phyloP scores from a whole-genome alignment of 92 coral and sea anemone species.

The Epizoanthus stellaris region DNA sequence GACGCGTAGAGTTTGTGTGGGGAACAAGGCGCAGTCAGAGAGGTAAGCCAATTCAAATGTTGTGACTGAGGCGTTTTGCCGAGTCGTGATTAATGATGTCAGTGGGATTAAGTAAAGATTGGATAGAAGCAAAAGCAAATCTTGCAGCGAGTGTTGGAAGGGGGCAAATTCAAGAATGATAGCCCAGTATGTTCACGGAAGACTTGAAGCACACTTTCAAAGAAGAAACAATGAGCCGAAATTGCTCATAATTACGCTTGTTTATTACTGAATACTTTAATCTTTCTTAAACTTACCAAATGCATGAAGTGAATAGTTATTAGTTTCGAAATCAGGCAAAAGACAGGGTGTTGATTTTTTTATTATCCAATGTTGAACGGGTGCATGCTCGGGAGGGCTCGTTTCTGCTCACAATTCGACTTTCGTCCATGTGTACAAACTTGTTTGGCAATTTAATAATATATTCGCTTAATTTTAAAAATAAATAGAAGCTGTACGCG shows the following conservation, averaged over 20 bases:
- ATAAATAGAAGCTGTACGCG: conserved; percentile 14
- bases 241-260: conserved; percentile 10
- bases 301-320: neutral
- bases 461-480: conserved; percentile 24
- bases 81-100: neutral
- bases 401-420: neutral
- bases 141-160: conserved; percentile 5
- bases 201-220: neutral
- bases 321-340: neutral
- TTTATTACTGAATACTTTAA: conserved; percentile 1
- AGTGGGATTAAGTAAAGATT: neutral
- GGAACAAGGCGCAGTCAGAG: neutral
- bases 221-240: conserved; percentile 7
- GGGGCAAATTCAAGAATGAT: conserved; percentile 1
- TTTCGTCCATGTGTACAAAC: neutral
- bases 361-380: neutral
- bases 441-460: conserved; percentile 23
- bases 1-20: neutral
- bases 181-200: neutral
- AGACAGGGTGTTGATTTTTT: neutral
- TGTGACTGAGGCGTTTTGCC: neutral
- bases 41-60: conserved; percentile 25
- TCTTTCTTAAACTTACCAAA: conserved; percentile 21
- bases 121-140: neutral
- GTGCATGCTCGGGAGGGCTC: too few species aligned